phyloP scores from a whole-genome alignment of 2,888 invertebrate species.

The Peribatodes rhomboidaria region DNA sequence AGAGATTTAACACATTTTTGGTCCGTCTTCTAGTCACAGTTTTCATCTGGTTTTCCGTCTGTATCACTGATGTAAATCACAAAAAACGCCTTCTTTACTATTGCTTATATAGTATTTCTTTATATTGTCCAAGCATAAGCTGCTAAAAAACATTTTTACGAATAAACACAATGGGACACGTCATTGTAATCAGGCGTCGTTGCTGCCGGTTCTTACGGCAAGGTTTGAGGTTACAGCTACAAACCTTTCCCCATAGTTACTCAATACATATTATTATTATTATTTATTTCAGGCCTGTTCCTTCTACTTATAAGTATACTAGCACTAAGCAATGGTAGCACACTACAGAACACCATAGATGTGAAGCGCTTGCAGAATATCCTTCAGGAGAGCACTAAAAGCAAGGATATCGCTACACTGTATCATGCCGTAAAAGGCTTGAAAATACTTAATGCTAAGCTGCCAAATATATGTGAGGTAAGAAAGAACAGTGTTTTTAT shows the following conservation, averaged over 20 bases:
- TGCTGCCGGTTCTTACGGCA: slow-evolving; percentile 18
- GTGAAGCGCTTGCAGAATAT: slow-evolving; percentile 72
- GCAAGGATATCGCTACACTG: slow-evolving; percentile 88
- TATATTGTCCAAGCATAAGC: neutral
- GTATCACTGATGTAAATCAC: neutral
- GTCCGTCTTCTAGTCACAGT: slow-evolving; percentile 8
- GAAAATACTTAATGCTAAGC: slow-evolving; percentile 87
- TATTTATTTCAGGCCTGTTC: slow-evolving; percentile 44
- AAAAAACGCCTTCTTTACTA: neutral
- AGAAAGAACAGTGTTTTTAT: slow-evolving; percentile 38
- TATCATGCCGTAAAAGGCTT: slow-evolving; percentile 92
- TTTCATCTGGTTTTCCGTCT: slow-evolving; percentile 2
- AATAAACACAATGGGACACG: slow-evolving; percentile 55
- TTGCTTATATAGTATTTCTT: neutral
- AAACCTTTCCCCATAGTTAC: neutral
- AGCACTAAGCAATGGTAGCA: slow-evolving; percentile 65
- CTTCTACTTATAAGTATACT: slow-evolving; percentile 63
- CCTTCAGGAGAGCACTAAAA: slow-evolving; percentile 79
- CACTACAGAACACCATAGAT: slow-evolving; percentile 76
- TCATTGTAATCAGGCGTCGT: slow-evolving; percentile 21
- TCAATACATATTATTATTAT: neutral
- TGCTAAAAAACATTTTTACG: slow-evolving; percentile 8
- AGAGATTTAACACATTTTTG: slow-evolving; percentile 34
- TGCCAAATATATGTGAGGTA: slow-evolving; percentile 88
- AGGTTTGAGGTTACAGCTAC: slow-evolving; percentile 29